Evolutionary conservation across 1,140 invertebrate species (phyloP), one percentile per base, ranked within the genome.

Genomic region (Streblospio benedicti): DNA sequence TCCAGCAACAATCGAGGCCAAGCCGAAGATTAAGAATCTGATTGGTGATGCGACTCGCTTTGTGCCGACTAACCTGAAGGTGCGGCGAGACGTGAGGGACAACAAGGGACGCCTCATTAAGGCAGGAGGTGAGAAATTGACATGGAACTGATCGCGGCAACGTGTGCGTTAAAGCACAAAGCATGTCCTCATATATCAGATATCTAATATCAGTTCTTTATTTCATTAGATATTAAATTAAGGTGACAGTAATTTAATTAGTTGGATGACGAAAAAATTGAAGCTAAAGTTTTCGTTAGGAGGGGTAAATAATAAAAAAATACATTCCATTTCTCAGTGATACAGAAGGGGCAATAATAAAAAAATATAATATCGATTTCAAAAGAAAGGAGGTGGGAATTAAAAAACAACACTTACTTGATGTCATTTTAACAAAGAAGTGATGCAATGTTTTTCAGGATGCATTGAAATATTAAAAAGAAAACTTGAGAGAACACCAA

Each of bases 11-110:
- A 96, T 97, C 64, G 89, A 90, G 68, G 93, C 93, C 0, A 95
- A 95, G 76, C 93, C 93, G 1, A 91, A 96, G 80, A 94, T 97
- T 57, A 83, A 81, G 69, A 96, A 94, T 81, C 80, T 95, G 6
- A 91, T 89, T 61, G 92, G 91, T 0, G 94, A 97, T 78, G 89
- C 97, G 0, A 97, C 93, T 0, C 80, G 92, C 65, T 97, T 98
- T 77, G 87, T 94, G 35, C 94, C 94, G 2, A 93, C 90, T 0
- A 87, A 92, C 2, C 80, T 97, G 14, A 83, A 93, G 61, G 86
- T 94, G 0, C 96, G 94, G 73, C 81, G 91, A 59, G 88, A 90
- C 60, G 89, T 73, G 41, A 75, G 76, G 59, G 67, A 79, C 67
- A 61, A 69, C 30, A 71, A 73, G 59, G 72, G 69, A 28, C 56